Percentiles rank a stretch among this genome's conserved stretches.
Evolutionary conservation across 2,888 invertebrate genomes (phyloP).

Genomic region (Bruchidius siliquastri): DNA sequence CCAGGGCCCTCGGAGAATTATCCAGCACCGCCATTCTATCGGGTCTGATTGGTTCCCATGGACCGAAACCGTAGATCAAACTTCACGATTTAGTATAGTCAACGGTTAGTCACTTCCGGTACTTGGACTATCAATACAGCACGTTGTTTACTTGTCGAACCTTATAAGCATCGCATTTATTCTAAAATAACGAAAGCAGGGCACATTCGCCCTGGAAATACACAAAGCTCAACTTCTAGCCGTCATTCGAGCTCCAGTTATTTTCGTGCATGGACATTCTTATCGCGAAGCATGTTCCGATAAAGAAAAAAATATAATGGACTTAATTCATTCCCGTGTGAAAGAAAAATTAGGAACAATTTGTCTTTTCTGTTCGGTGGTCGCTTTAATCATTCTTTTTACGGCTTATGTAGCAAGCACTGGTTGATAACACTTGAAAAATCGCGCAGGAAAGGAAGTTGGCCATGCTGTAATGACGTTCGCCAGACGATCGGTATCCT

Average conservation of each 20-base stretch:
- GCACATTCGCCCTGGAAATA: background rate
- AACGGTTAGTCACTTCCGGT: no score
- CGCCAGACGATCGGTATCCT: slow-evolving; percentile 6
- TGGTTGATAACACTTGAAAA: background rate
- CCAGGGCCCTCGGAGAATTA: no score
- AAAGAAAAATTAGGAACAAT: background rate
- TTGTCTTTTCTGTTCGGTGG: background rate
- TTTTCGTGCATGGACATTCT: background rate
- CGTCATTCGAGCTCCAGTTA: background rate
- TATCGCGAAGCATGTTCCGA: background rate
- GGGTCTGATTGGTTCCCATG: no score
- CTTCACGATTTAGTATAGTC: no score
- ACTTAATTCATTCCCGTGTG: background rate
- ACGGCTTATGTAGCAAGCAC: background rate
- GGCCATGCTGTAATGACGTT: background rate
- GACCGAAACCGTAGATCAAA: no score
- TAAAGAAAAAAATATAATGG: background rate
- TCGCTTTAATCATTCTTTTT: background rate
- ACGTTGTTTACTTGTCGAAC: background rate
- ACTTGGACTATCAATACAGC: no score
- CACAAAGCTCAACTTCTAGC: background rate
- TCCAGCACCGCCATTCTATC: no score
- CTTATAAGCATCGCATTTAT: background rate
- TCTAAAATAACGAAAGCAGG: background rate
- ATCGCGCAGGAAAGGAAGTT: background rate